Percentiles rank a stretch among this genome's conserved stretches.
Evolutionary conservation across 2,888 invertebrate species (phyloP).

Genomic region (Xestoiulus laeticollis): DNA sequence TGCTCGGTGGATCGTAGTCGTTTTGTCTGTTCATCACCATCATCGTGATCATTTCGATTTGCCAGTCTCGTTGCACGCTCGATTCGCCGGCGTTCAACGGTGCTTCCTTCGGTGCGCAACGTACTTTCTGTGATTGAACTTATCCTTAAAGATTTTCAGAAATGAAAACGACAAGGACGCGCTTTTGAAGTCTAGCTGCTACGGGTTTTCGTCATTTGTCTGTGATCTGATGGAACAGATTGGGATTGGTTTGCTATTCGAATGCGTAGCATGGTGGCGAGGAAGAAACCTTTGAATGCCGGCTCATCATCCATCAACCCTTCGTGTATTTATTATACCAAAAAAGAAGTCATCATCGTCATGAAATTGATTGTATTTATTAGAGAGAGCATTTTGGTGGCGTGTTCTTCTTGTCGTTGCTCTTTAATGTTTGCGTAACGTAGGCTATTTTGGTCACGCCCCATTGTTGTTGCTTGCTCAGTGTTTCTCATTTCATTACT

Average conservation of each 20-base stretch:
- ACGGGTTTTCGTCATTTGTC: neutral
- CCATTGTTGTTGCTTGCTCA: conserved; percentile 7
- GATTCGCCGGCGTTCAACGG: conserved; percentile 3
- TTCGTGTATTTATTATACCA: conserved; percentile 9
- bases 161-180: neutral
- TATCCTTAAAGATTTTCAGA: conserved; percentile 13
- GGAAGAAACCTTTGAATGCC: conserved; percentile 19
- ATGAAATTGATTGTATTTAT: conserved; percentile 10
- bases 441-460: conserved; percentile 9
- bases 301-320: conserved; percentile 26
- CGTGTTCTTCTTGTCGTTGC: conserved; percentile 24
- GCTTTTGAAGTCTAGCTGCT: neutral
- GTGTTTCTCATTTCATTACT: conserved; percentile 9
- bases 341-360: neutral
- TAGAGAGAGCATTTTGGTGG: conserved; percentile 26
- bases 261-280: neutral
- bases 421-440: conserved; percentile 1
- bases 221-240: neutral
- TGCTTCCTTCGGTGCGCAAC: conserved; percentile 2
- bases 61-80: neutral
- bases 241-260: neutral
- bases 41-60: neutral
- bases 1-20: conserved; percentile 26
- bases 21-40: conserved; percentile 9
- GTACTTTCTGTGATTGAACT: neutral